Evolutionary conservation across 2,113 vertebrate species (phyloP).

Genomic region (Cololabis saira): DNA sequence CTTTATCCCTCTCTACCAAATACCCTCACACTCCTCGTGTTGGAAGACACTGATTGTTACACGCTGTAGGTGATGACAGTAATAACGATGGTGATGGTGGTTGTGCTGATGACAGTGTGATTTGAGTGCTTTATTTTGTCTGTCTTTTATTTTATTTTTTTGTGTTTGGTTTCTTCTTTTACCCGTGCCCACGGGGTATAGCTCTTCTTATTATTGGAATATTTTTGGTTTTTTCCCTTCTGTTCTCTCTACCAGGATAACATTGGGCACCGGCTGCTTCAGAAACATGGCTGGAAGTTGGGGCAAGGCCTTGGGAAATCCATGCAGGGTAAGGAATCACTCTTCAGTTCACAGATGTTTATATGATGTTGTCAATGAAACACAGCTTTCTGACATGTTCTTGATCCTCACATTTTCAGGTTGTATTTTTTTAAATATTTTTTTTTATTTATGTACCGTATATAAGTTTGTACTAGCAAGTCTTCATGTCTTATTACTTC

Average conservation of each 20-base stretch:
- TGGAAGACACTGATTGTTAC: slow-evolving; percentile 78
- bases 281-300: slow-evolving; percentile 99
- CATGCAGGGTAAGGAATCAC: slow-evolving; percentile 94
- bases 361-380: slow-evolving; percentile 34
- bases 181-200: slow-evolving; percentile 85
- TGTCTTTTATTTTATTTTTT: slow-evolving; percentile 6
- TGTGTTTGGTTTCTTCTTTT: slow-evolving; percentile 29
- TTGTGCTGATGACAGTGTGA: slow-evolving; percentile 75
- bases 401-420: slow-evolving; percentile 40
- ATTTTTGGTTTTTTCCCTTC: slow-evolving; percentile 99
- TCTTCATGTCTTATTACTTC: slow-evolving; percentile 40
- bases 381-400: slow-evolving; percentile 27
- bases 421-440: slow-evolving; percentile 12
- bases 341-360: slow-evolving; percentile 26
- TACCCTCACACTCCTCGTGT: slow-evolving; percentile 61
- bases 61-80: slow-evolving; percentile 76
- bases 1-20: slow-evolving; percentile 28
- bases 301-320: slow-evolving; percentile 98
- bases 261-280: slow-evolving; percentile 98
- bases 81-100: slow-evolving; percentile 68
- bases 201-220: slow-evolving; percentile 99
- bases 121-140: slow-evolving; percentile 65
- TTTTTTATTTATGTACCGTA: not conserved
- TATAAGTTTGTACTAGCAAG: slow-evolving; percentile 21
- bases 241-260: slow-evolving; percentile 98